Evolutionary conservation across 2,888 invertebrate species (phyloP), one percentile per base, ranked within the genome.

Genomic region (Orchesella flavescens): DNA sequence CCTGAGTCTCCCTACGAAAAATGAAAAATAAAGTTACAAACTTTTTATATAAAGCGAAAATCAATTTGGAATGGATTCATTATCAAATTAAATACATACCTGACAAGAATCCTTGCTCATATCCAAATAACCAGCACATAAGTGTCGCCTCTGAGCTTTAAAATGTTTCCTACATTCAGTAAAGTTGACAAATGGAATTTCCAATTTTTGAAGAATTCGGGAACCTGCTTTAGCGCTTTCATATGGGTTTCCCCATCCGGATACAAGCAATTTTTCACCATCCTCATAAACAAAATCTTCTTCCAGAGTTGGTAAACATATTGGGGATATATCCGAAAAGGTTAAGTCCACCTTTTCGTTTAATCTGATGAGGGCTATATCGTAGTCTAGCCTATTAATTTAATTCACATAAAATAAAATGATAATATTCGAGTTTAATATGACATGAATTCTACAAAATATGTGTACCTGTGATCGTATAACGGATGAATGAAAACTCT

Each of bases 121-220:
- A 34, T 74, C 69, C 5, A 61, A n/a, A 59, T 59, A 69, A 4
- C 81, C 81, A 4, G 68, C 59, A n/a, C 81, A 81, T 13, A 75
- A 15, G 23, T 81, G 81, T 15, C 81, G 43, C 3, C 23, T 10
- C 1, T 59, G n/a, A 10, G 75, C 46, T 3, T 7, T 2, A 4
- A 24, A 53, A 15, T 61, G 53, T 5, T 12, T 0, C 19, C 23
- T 43, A 49, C 81, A 81, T 10, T 61, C 7, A 9, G 23, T 34
- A 12, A 46, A 44, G 12, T 75, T 59, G 19, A 53, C 9, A 53
- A 15, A 75, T 7, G 69, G 74, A 0, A 81, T 53, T 17, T 63
- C 69, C 7, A 81, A 13, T 19, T 75, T 81, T 59, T 81, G 81
- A 17, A 81, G 63, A n/a, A 61, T 34, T 24, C 75, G 10, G 1